Base-by-base conservation (phyloP, 23 tunicate species). In the Clavelina lepadiformis region DNA sequence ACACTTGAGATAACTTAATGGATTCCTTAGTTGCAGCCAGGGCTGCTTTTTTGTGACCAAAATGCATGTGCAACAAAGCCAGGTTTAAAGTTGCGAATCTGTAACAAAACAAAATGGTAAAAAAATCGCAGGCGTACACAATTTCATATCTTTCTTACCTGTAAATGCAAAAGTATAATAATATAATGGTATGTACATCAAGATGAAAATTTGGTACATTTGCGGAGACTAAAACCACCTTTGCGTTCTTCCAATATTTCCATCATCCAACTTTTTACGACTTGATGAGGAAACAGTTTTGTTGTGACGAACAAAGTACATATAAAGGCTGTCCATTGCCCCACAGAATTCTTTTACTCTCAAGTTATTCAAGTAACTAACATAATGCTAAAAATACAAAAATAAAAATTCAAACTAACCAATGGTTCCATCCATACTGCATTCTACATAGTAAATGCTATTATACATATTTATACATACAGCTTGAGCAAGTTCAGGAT, bases 1-100 rank as follows among this genome's bases (percentile, higher is more conserved):
- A 67, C 2, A 81, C 28, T 27, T 89, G 97, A 61, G 89, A 55
- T 25, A 76, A 51, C 56, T 61, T 63, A 32, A 75, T 84, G 8
- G 97, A 78, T 49, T 75, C 88, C 25, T 78, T 73, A 0, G 59
- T 67, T 26, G 97, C 83, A 3, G 80, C 83, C n/a, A 89, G 18
- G 20, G 97, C 97, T 31, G 84, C 89, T 27, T 81, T 80, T 46
- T 69, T 80, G 64, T 89, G 97, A 21, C 89, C 97, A 46, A 81
- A 81, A 28, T 59, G 56, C 23, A 82, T n/a, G 33, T 89, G 89
- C 0, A 89, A 67, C 24, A 80, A 67, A 6, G 89, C 97, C 47
- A 89, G 62, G 55, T 89, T 81, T 38, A 89, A 56, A 3, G 97
- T 70, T 2, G 97, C 88, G 71, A 53, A 89, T 45, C 96, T 86